Evolutionary conservation across 2,888 invertebrate species (phyloP), one percentile per base, ranked within the genome.

Genomic region (Dicroscelio sp.): DNA sequence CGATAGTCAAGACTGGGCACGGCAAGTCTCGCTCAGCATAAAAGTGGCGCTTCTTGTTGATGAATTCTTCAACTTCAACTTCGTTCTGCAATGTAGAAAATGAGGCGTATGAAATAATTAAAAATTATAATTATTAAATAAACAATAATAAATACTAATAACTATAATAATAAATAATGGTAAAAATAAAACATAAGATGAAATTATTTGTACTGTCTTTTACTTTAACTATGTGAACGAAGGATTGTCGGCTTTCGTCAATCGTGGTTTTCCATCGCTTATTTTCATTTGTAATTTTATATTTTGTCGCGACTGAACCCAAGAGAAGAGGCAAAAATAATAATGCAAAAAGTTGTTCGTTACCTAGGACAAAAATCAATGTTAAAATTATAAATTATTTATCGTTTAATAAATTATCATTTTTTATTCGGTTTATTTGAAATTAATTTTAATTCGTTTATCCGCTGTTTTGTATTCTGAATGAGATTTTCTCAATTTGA

Each of bases 1-100:
- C 76, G 17, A 76, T 20, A 33, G 60, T 60, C 38, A 76, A 76
- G 20, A 60, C 25, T 8, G 76, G 76, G 30, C 76, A 76, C 27
- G 48, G 52, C 33, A 73, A 27, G 27, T 43, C 27, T 69, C 69
- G 30, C 2, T 69, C 25, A 35, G 69, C 69, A 8, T 69, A 69
- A 25, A 69, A 69, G 6, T 23, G 3, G 25, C 69, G 69, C 23
- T 69, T 69, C 3, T 3, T 17, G 6, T 69, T 23, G 10, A 69
- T 38, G 25, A 69, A 69, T 3, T 20, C 14, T 38, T 69, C 38
- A 35, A 69, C 38, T 23, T 35, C 23, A 35, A 38, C 25, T 38
- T 69, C 38, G 38, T 38, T 69, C 69, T 69, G 23, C n/a, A n/a
- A n/a, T n/a, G n/a, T n/a, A n/a, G n/a, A n/a, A n/a, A n/a, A n/a